These are phyloP conservation scores for Rhincodon typus DNA, from an alignment of 2,797 vertebrate genomes.

Conservation along the genomic window DNA sequence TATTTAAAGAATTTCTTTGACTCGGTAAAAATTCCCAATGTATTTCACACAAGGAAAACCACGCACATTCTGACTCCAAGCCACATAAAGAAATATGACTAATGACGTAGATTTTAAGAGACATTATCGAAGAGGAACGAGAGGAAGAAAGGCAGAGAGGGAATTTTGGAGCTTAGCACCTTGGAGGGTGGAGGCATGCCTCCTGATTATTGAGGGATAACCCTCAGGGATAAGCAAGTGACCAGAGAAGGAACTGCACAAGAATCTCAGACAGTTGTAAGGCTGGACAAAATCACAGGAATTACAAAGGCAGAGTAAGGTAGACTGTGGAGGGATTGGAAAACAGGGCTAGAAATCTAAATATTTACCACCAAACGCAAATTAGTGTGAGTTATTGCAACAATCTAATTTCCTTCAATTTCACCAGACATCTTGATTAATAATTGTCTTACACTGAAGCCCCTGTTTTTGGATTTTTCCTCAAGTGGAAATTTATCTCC, in stretches of 20 bases:
- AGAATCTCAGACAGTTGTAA: background rate
- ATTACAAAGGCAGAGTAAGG: background rate
- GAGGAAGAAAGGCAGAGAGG: background rate
- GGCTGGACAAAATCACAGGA: background rate
- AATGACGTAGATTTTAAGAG: background rate
- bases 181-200: background rate
- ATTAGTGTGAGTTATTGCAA: background rate
- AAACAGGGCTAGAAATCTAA: background rate
- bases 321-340: background rate
- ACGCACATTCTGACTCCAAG: background rate
- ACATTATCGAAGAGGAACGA: background rate
- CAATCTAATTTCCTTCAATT: background rate
- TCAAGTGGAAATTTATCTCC: too few relatives aligned
- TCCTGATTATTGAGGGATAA: background rate
- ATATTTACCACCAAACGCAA: background rate
- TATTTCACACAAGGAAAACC: background rate
- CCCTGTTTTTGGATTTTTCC: too few relatives aligned
- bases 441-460: background rate
- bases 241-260: background rate
- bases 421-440: background rate
- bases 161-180: background rate
- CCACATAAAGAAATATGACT: background rate
- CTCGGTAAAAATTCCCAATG: background rate
- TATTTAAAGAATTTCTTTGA: background rate
- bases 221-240: background rate